These are phyloP conservation scores for Helogale parvula DNA, from an alignment of 2,113 vertebrate species.

Conservation along the genomic window DNA sequence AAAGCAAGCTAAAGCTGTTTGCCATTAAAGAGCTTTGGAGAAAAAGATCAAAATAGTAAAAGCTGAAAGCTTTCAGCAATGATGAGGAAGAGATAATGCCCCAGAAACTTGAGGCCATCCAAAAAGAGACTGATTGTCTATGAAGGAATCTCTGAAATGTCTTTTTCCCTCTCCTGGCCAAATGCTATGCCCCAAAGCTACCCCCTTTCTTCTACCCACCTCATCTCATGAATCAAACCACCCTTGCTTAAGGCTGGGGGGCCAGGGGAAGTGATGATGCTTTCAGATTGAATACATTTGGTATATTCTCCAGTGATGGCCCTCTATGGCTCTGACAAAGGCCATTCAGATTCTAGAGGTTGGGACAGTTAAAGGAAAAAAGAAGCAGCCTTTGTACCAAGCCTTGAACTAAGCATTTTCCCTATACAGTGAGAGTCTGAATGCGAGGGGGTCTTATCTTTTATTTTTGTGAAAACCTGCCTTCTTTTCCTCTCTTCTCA, in stretches of 20 bases:
- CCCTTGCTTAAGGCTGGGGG: background rate
- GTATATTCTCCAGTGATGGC: background rate
- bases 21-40: constrained; percentile 68
- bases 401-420: background rate
- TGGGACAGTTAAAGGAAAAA: background rate
- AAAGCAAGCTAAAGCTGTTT: constrained; percentile 80
- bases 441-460: background rate
- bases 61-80: constrained; percentile 36
- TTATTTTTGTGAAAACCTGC: background rate
- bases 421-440: background rate
- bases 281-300: background rate
- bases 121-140: background rate
- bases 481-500: background rate
- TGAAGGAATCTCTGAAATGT: background rate
- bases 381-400: background rate
- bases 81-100: constrained; percentile 55
- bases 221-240: background rate
- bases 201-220: background rate
- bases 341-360: background rate
- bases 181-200: background rate
- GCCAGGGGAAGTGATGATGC: background rate
- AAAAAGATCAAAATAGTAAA: constrained; percentile 72
- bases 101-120: constrained; percentile 48
- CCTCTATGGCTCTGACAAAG: background rate
- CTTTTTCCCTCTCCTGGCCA: background rate